Percentiles rank a stretch among this genome's conserved stretches.
phyloP scores from a whole-genome alignment of 1,140 invertebrate species.

The Cheumatopsyche charites region DNA sequence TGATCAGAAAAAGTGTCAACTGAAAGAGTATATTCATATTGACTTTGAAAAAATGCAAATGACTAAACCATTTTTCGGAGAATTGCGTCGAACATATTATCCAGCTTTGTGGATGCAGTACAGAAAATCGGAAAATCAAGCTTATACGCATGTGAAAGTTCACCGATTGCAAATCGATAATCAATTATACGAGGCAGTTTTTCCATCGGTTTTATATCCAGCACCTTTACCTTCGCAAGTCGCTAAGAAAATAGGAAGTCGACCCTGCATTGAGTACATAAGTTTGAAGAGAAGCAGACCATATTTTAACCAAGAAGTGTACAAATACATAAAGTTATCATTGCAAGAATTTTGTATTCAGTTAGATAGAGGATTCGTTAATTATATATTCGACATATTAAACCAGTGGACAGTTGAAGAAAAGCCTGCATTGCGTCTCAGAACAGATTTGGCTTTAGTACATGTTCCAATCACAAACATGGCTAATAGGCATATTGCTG shows the following conservation, averaged over 20 bases:
- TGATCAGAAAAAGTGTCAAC: constrained; percentile 71
- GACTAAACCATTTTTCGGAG: constrained; percentile 85
- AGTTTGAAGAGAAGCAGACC: constrained; percentile 66
- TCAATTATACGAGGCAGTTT: constrained; percentile 76
- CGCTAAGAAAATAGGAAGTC: constrained; percentile 57
- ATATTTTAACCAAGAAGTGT: constrained; percentile 65
- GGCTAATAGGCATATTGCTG: constrained; percentile 54
- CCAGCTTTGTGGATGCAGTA: constrained; percentile 80
- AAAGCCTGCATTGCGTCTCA: constrained; percentile 60
- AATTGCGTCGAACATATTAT: constrained; percentile 73
- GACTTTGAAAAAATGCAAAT: constrained; percentile 86
- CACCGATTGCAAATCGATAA: constrained; percentile 79
- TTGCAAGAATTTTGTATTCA: constrained; percentile 76
- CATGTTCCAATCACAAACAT: constrained; percentile 63
- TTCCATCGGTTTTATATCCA: constrained; percentile 77
- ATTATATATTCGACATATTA: constrained; percentile 67
- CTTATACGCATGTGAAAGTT: constrained; percentile 71
- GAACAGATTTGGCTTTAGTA: constrained; percentile 65
- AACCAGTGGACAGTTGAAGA: constrained; percentile 63
- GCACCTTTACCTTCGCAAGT: constrained; percentile 53
- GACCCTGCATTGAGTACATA: constrained; percentile 73
- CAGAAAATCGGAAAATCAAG: constrained; percentile 71
- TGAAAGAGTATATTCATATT: constrained; percentile 79
- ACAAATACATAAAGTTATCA: constrained; percentile 74
- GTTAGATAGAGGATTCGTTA: constrained; percentile 75